Evolutionary conservation across 2,113 vertebrate genomes (phyloP), one percentile per base, ranked within the genome.

Genomic region (Equus przewalskii): DNA sequence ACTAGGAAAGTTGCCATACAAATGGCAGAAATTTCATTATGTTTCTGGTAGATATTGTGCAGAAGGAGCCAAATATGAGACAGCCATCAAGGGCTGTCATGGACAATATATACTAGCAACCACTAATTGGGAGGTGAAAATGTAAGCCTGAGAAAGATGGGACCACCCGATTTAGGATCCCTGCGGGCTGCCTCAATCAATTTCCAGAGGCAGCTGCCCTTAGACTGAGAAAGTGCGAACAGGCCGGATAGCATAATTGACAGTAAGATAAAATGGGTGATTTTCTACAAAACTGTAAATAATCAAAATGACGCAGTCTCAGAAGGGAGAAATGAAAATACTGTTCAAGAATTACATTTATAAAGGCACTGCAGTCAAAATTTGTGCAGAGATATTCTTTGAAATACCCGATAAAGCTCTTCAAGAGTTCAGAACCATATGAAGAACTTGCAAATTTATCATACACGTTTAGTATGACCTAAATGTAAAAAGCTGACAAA

Each of bases 321-420:
- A 41, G 18, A 19, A 13, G 46, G 16, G 3, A 33, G 36, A 16
- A 64, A 62, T 79, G 56, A 84, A 93, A 94, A 95, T 70, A 19
- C 5, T 72, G 3, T 46, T 46, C 41, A 58, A 56, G 1, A 67
- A 64, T 70, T 80, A 36, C 65, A 84, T 80, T 82, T 81, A 83
- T 41, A 64, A 96, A 94, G 19, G 6, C 64, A 64, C 18, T 73
- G 19, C 44, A 11, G 41, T 75, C 22, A 87, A 96, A 70, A 44
- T 44, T 41, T 67, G 28, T 81, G 49, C 33, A 91, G n/a, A 60
- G n/a, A 88, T 82, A 60, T 96, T 80, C 24, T 84, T 85, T 79
- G 21, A 73, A 82, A 94, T 22, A 30, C 30, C 16, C 15, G 67
- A 33, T 44, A 85, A 85, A 83, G 24, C 2, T 69, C n/a, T 97